Evolutionary conservation across 1,140 invertebrate species (phyloP), one percentile per base, ranked within the genome.

Genomic region (Heterodera carotae): DNA sequence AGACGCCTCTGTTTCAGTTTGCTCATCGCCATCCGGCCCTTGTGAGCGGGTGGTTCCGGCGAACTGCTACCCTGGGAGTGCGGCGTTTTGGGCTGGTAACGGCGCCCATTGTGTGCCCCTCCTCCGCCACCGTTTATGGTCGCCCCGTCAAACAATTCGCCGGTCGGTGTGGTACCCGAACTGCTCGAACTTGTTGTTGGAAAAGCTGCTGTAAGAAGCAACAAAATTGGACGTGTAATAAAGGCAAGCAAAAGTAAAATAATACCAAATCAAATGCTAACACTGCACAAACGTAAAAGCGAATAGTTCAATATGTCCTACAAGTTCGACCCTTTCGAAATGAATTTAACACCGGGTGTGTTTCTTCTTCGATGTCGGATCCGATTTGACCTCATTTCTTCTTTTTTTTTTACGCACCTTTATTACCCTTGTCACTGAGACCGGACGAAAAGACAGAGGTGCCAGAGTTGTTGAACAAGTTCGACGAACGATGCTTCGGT

Each of bases 41-140:
- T 34, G 12, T 66, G 62, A 15, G 62, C n/a, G n/a, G 62, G 62
- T 31, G 62, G 62, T 77, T 53, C 74, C 76, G 74, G 76, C 34
- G 48, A 77, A 73, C 33, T 77, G 76, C 36, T 62, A 29, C 70
- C 75, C 76, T 78, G 73, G n/a, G 43, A 76, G 34, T 67, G 34
- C 76, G 43, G 76, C 18, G 74, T 48, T 27, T 66, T 77, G 75
- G 75, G 76, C 76, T 62, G 78, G 75, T 66, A 34, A 3, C 12
- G 76, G 66, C 27, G 76, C 18, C 25, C 18, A 48, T 34, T 78
- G 76, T 31, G 75, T 33, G 7, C 75, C 34, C 22, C 31, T n/a
- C 27, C 31, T n/a, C 27, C 75, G 76, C 43, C 29, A 15, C 62
- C 62, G 62, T 66, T 66, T 29, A 33, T 62, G 10, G 31, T 27